A percentile compares a stretch with the other conserved stretches of the same genome.
Evolutionary conservation across 2,113 vertebrate species (phyloP).

Genomic region (Phaethornis superciliosus): DNA sequence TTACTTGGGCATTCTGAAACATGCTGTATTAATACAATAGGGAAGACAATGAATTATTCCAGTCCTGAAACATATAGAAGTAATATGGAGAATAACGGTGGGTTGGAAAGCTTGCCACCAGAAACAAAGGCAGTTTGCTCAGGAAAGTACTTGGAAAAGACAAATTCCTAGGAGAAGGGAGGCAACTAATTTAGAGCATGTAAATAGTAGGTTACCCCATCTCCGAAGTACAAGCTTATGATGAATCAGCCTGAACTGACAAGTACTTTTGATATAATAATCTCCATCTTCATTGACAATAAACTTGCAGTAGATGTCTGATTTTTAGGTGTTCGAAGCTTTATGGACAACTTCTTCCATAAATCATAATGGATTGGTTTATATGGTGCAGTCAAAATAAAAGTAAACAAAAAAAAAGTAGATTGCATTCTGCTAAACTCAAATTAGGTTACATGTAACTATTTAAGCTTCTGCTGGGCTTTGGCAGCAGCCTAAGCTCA

Average conservation of each 20-base stretch:
- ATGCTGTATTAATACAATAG: accelerated
- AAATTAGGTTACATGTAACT: not conserved
- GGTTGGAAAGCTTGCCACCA: not conserved
- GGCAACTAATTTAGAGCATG: not conserved
- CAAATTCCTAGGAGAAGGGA: not conserved
- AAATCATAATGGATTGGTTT: not conserved
- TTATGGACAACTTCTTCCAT: not conserved
- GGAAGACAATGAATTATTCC: not conserved
- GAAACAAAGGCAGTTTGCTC: not conserved
- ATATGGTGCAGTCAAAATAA: not conserved
- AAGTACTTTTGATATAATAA: not conserved
- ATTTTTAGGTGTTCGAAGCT: not conserved
- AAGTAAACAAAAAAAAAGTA: not conserved
- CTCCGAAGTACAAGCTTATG: not conserved
- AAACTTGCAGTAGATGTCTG: not conserved
- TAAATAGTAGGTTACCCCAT: not conserved
- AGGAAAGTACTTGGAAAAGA: not conserved
- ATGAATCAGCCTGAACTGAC: not conserved
- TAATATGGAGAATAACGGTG: not conserved
- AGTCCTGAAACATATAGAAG: not conserved
- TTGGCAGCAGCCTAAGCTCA: not conserved
- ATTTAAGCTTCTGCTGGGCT: not conserved
- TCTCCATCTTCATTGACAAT: not conserved
- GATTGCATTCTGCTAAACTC: not conserved
- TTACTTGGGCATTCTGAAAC: not conserved